Percentiles rank a stretch among this genome's conserved stretches.
phyloP scores from a whole-genome alignment of 2,888 invertebrate genomes.

The Agrotis puta region DNA sequence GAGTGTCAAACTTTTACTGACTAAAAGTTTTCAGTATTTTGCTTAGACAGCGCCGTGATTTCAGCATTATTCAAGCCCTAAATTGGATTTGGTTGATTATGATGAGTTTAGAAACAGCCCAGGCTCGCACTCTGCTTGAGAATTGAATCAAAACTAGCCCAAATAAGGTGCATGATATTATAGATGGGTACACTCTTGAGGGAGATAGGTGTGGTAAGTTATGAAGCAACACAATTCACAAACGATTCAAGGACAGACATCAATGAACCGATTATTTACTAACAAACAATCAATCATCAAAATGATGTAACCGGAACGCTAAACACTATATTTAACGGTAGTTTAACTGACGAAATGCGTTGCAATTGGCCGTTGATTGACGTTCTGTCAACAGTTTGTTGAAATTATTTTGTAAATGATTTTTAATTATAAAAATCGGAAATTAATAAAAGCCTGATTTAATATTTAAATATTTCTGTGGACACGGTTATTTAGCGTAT shows the following conservation, averaged over 20 bases:
- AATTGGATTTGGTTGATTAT: no score
- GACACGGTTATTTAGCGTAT: no score
- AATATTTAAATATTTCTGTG: not conserved
- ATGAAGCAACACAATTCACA: not conserved
- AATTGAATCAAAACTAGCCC: no score
- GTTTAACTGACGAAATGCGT: slow-evolving; percentile 48
- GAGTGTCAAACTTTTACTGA: no score
- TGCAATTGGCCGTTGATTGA: slow-evolving; percentile 49
- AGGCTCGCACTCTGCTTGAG: no score
- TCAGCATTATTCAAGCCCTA: no score
- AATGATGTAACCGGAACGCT: slow-evolving; percentile 47
- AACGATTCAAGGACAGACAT: slow-evolving; percentile 33
- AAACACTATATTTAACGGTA: slow-evolving; percentile 56
- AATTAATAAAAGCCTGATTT: not conserved
- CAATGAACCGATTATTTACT: slow-evolving; percentile 29
- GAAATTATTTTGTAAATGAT: slow-evolving; percentile 40
- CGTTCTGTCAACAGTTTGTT: slow-evolving; percentile 52
- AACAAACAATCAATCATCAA: slow-evolving; percentile 31
- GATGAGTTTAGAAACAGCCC: no score
- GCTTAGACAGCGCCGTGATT: no score
- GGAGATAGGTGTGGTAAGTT: not conserved
- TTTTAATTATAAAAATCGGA: slow-evolving; percentile 19
- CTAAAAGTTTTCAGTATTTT: no score
- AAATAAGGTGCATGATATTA: no score
- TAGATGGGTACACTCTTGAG: not conserved